Evolutionary conservation across 2,113 vertebrate species (phyloP), one percentile per base, ranked within the genome.

Genomic region (Dicrurus megarhynchus): DNA sequence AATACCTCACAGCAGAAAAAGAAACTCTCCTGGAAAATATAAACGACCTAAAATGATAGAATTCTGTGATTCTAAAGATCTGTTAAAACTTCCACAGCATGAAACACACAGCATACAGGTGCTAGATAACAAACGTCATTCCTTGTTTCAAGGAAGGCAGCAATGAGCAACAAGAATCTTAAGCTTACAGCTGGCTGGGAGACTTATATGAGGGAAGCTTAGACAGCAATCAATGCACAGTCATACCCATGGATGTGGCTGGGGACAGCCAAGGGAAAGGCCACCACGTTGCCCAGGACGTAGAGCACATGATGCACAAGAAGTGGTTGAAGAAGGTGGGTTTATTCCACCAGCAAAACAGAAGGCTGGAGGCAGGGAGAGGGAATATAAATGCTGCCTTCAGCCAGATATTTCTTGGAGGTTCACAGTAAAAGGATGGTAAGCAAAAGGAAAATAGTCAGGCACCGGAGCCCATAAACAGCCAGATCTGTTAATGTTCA

Each of bases 401-500:
- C 70, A 39, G 52, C 37, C 8, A 42, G 27, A 11, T 32, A 41
- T 47, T 73, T 67, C 35, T 64, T 53, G 30, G 49, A 80, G 16
- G 23, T 28, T 71, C 32, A 84, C 10, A 64, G 41, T 21, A 56
- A 46, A 71, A 64, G 9, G 35, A 59, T 39, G 24, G 55, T 42
- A 83, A 28, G 50, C 21, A 81, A 63, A 49, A 89, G 24, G 16
- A 30, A 74, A 87, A 70, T 42, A 18, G 33, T 42, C 82, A 75
- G 50, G 60, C n/a, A 87, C 18, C 24, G n/a, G 33, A 85, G 35
- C 18, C 49, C 0, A 0, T 39, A 47, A 53, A 16, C 9, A 85
- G 59, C 1, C 6, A 59, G 8, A 50, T 7, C 32, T 64, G 41
- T 65, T 61, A 4, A 53, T 16, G 11, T 10, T 52, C 33, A 28